A percentile compares a stretch with the other conserved stretches of the same genome.
phyloP scores from a whole-genome alignment of 2,888 invertebrate species.

The Empis stercorea region DNA sequence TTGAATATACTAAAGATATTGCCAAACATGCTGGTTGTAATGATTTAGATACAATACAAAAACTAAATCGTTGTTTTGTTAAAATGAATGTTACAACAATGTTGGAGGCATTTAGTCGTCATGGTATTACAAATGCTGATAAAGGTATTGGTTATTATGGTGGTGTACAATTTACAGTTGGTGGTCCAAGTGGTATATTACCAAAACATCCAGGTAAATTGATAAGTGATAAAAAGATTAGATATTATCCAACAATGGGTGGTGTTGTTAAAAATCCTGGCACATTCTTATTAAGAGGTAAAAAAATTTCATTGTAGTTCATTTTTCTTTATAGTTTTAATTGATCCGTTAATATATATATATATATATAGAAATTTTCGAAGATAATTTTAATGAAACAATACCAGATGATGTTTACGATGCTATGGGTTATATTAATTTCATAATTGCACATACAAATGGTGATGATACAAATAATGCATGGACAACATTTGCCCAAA shows the following conservation, averaged over 20 bases:
- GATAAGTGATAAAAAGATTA: constrained; percentile 25
- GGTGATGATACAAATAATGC: constrained; percentile 26
- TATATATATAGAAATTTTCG: constrained; percentile 25
- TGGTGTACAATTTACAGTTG: constrained; percentile 29
- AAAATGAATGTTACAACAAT: constrained; percentile 29
- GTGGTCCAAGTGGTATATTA: constrained; percentile 30
- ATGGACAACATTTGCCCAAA: constrained; percentile 26
- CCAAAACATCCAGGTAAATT: constrained; percentile 29
- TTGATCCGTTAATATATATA: no score
- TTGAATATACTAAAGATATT: constrained; percentile 29
- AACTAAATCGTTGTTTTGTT: constrained; percentile 30
- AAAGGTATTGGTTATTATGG: constrained; percentile 23
- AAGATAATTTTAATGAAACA: constrained; percentile 28
- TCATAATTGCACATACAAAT: constrained; percentile 27
- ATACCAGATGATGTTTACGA: constrained; percentile 22
- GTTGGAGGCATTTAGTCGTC: constrained; percentile 30
- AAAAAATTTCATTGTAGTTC: constrained; percentile 11
- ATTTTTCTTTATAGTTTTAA: no score
- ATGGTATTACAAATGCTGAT: constrained; percentile 20
- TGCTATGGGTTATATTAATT: constrained; percentile 24
- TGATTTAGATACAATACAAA: constrained; percentile 20
- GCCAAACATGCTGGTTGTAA: constrained; percentile 31
- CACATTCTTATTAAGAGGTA: constrained; percentile 35
- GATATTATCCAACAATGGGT: constrained; percentile 33
- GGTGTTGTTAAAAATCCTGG: constrained; percentile 39